Conservation (phyloP, 1,140 invertebrate genomes). For the Hylaeus anthracinus region DNA sequence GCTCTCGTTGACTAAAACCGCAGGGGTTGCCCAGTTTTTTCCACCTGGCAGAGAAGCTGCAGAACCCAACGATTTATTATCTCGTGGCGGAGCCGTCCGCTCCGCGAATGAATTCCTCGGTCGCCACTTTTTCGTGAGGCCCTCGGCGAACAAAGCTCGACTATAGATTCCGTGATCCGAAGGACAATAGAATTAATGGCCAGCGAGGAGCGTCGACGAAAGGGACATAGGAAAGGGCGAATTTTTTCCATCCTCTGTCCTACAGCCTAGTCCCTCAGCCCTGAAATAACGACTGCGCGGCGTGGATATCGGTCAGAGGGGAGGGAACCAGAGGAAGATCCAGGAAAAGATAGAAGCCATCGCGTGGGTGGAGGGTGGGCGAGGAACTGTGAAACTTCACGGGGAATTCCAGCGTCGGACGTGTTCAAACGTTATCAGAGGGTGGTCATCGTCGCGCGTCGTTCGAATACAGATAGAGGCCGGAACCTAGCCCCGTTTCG, state of each 20-base stretch:
- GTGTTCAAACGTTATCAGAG: slow-evolving; percentile 63
- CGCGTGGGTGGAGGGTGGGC: no score
- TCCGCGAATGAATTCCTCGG: slow-evolving; percentile 60
- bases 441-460: slow-evolving; percentile 51
- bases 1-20: neutral
- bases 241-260: slow-evolving; percentile 52
- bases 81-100: slow-evolving; percentile 40
- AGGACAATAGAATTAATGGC: slow-evolving; percentile 66
- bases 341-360: neutral
- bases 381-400: slow-evolving; percentile 30
- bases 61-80: slow-evolving; percentile 55
- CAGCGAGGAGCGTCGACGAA: slow-evolving; percentile 26
- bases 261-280: neutral
- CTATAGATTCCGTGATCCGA: slow-evolving; percentile 63
- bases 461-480: slow-evolving; percentile 48
- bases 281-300: slow-evolving; percentile 44
- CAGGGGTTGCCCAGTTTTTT: slow-evolving; percentile 7
- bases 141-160: slow-evolving; percentile 57
- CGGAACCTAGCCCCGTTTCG: slow-evolving; percentile 9
- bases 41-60: slow-evolving; percentile 32
- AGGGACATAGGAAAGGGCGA: slow-evolving; percentile 16
- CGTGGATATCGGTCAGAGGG: slow-evolving; percentile 29
- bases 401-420: slow-evolving; percentile 50
- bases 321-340: slow-evolving; percentile 21
- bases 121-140: slow-evolving; percentile 62